Percentiles rank a stretch among this genome's conserved stretches.
Conservation (phyloP, 30 jellyfish, hydroid and myxozoan species). For the Aurelia aurita region DNA sequence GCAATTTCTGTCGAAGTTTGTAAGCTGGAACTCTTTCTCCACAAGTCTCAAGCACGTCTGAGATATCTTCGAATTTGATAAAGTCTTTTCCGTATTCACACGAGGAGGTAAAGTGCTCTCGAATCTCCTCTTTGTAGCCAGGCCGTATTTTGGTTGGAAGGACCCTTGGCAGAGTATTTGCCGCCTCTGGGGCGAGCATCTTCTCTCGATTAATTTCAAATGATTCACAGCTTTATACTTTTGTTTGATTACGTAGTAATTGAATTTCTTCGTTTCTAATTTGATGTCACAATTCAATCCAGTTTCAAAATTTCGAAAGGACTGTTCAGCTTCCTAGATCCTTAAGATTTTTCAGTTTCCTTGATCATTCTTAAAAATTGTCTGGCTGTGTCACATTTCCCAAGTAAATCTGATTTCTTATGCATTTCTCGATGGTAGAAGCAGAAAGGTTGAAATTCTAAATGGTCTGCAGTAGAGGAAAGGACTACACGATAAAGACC, state of each 20-base stretch:
- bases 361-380: too few species aligned
- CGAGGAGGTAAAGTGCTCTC: constrained; percentile 12
- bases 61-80: constrained; percentile 16
- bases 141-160: neutral
- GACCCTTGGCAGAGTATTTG: neutral
- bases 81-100: constrained; percentile 32
- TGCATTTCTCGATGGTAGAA: too few species aligned
- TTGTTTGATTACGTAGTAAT: neutral
- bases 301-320: too few species aligned
- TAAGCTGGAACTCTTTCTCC: constrained; percentile 64
- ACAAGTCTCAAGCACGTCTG: constrained; percentile 30
- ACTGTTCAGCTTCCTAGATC: too few species aligned
- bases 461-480: too few species aligned
- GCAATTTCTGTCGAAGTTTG: constrained; percentile 42
- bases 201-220: neutral
- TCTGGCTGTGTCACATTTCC: too few species aligned
- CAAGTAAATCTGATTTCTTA: too few species aligned
- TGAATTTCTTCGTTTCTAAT: neutral
- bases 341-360: too few species aligned
- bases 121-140: constrained; percentile 1
- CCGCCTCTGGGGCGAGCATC: constrained; percentile 36
- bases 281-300: neutral
- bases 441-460: too few species aligned
- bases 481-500: too few species aligned
- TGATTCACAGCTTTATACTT: neutral